Conservation (phyloP, 2,888 invertebrate species). For the Cataglyphis rosenhaueri region DNA sequence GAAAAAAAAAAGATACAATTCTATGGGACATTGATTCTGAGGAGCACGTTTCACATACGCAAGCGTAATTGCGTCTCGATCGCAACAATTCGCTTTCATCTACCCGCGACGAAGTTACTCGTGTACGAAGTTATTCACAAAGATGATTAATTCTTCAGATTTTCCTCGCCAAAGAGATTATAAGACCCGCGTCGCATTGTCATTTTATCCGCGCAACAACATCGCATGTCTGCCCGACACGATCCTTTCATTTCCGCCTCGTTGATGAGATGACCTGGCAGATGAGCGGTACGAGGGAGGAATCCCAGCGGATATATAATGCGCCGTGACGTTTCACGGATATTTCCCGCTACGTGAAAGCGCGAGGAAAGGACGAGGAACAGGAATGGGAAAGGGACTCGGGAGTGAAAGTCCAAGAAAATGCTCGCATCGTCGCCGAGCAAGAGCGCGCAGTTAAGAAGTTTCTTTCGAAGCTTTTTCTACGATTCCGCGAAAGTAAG, state of each 20-base stretch:
- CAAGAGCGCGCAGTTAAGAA: constrained; percentile 62
- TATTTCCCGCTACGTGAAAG: constrained; percentile 10
- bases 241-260: constrained; percentile 48
- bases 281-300: constrained; percentile 11
- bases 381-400: neutral
- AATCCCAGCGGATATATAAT: constrained; percentile 39
- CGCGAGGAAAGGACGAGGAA: no score
- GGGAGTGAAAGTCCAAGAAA: constrained; percentile 29
- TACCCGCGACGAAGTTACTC: constrained; percentile 5
- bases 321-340: constrained; percentile 43
- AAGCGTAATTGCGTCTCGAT: neutral
- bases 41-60: neutral
- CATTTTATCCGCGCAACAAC: constrained; percentile 27
- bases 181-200: constrained; percentile 14
- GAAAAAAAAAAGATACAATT: neutral
- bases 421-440: constrained; percentile 19
- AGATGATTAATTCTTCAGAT: constrained; percentile 38
- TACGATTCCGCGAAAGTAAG: constrained; percentile 48
- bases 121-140: neutral
- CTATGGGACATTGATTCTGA: neutral
- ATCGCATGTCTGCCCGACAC: constrained; percentile 4
- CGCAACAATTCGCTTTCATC: neutral
- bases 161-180: constrained; percentile 34
- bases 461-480: constrained; percentile 64
- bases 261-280: constrained; percentile 46